Evolutionary conservation across 2,888 invertebrate species (phyloP), one percentile per base, ranked within the genome.

Genomic region (Odontomyia ornata): DNA sequence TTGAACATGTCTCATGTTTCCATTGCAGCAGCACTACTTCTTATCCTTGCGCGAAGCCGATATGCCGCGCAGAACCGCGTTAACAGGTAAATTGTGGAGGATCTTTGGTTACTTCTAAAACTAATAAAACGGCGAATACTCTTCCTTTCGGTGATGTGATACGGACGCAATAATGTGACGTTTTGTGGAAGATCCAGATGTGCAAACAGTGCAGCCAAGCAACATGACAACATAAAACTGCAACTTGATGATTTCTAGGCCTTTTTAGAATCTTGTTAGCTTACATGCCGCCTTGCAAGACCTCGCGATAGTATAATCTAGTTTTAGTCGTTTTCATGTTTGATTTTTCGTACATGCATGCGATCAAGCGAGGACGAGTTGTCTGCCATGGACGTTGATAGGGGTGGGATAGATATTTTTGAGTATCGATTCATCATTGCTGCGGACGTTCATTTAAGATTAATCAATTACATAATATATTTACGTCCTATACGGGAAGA

Each of bases 1-100:
- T 73, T 57, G 73, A 57, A 73, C 73, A 73, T 73, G 73, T 73
- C 73, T 73, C 57, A 73, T 43, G 73, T 36, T 56, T n/a, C 52
- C 18, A 56, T 28, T n/a, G 64, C 25, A n/a, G n/a, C n/a, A n/a
- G n/a, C 28, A 11, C 27, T 60, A 28, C 64, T 13, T 52, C 15
- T 9, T 52, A 18, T 65, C n/a, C 28, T 43, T 30, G 36, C 36
- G 18, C 65, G 21, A 21, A 46, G 15, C 69, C 47, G 60, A 60
- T 60, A 4, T 15, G 18, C 52, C 52, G 36, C 36, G 36, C 36
- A 5, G 9, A 36, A n/a, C n/a, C 36, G 3, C 9, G 36, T 52
- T 52, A 15, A 52, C n/a, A n/a, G 52, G 15, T 15, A 15, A 52
- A 15, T 7, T 52, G 52, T 52, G 52, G 52, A 18, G n/a, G 21